These are phyloP conservation scores for Perca fluviatilis DNA, from an alignment of 2,113 vertebrate genomes.

Conservation along the genomic window DNA sequence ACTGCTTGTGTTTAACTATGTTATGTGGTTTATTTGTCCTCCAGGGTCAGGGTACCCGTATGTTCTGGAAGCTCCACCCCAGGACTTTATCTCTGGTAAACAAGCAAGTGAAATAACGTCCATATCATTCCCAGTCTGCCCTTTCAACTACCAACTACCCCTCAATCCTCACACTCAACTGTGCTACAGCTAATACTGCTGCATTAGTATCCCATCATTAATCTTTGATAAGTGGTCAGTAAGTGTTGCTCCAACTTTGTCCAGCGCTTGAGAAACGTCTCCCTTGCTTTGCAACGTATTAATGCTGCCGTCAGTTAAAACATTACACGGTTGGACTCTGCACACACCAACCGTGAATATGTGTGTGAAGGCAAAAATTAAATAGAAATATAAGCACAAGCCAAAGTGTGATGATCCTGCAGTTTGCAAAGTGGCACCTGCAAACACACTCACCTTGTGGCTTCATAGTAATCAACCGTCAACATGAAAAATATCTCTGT, in stretches of 20 bases:
- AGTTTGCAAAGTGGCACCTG: neutral
- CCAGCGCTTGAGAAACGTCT: constrained; percentile 5
- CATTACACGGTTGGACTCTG: no score
- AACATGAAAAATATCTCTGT: constrained; percentile 43
- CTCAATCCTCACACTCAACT: neutral
- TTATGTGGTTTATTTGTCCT: constrained; percentile 79
- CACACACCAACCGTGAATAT: no score
- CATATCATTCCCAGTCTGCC: constrained; percentile 26
- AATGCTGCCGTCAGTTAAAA: constrained; percentile 40
- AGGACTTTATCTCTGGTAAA: constrained; percentile 85
- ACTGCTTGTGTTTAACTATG: constrained; percentile 69
- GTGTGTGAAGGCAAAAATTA: neutral
- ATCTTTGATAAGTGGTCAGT: constrained; percentile 54
- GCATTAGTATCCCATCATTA: constrained; percentile 55
- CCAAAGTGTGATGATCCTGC: no score
- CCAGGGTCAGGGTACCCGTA: constrained; percentile 85
- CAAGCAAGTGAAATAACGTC: constrained; percentile 34
- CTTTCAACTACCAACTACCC: constrained; percentile 38
- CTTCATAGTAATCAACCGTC: constrained; percentile 60
- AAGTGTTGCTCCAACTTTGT: constrained; percentile 34
- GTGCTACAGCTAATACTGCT: constrained; percentile 40
- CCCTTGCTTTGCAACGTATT: constrained; percentile 37
- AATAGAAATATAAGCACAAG: neutral
- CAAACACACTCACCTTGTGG: constrained; percentile 30
- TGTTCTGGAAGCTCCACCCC: constrained; percentile 78